These are phyloP conservation scores for Mugil cephalus DNA, from an alignment of 2,113 vertebrate species.

Conservation along the genomic window DNA sequence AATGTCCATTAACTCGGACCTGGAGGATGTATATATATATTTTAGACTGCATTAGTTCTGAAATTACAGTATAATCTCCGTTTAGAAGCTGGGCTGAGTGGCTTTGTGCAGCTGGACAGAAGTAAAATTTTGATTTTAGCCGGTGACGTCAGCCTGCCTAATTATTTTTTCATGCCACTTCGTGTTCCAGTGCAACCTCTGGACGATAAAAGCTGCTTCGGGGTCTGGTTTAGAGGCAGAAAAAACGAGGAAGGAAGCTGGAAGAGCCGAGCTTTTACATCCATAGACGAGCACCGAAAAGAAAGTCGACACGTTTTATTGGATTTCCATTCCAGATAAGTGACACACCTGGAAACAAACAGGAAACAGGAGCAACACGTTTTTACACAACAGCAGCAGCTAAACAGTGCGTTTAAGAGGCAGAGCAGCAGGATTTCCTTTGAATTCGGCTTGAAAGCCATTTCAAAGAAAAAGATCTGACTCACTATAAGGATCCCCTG, in stretches of 20 bases:
- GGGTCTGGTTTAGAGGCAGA: neutral
- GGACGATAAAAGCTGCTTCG: constrained; percentile 2
- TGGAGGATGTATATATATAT: too few relatives aligned
- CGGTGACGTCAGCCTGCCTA: neutral
- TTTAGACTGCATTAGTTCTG: too few relatives aligned
- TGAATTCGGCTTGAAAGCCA: neutral
- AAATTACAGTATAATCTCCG: neutral
- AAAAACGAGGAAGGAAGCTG: neutral
- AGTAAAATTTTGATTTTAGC: neutral
- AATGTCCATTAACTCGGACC: too few relatives aligned
- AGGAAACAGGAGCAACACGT: too few relatives aligned
- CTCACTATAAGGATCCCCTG: neutral
- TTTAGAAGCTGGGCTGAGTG: neutral
- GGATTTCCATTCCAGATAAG: too few relatives aligned
- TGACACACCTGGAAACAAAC: too few relatives aligned
- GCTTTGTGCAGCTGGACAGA: neutral
- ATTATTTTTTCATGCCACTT: constrained; percentile 27
- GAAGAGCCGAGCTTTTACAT: neutral
- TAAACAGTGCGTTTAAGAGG: neutral
- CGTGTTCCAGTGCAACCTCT: neutral
- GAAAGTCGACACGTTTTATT: too few relatives aligned
- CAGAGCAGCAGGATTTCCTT: neutral
- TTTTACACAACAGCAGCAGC: neutral
- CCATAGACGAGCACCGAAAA: too few relatives aligned
- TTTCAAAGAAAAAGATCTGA: neutral